Percentiles rank a stretch among this genome's conserved stretches.
These are phyloP conservation scores for Centropus unirufus DNA, from an alignment of 2,113 vertebrate genomes.

Conservation along the genomic window DNA sequence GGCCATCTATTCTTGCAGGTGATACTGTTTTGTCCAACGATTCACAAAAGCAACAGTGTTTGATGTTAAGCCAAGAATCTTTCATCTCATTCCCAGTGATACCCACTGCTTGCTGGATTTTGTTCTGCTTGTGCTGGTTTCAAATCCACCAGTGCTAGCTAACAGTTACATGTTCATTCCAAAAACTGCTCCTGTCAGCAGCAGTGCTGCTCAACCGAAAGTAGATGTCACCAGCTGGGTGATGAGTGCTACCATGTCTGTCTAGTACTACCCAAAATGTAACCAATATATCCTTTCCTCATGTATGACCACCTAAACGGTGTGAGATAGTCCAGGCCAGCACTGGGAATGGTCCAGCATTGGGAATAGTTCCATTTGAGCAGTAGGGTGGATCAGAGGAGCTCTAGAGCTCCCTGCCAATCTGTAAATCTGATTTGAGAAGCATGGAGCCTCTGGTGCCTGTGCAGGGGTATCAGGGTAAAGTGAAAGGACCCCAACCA, in stretches of 20 bases:
- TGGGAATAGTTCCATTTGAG: fast-evolving
- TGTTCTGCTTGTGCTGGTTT: neutral
- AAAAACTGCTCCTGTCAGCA: neutral
- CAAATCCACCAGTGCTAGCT: neutral
- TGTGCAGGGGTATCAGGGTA: neutral
- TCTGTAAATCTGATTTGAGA: neutral
- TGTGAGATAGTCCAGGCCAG: neutral
- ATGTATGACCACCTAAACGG: neutral
- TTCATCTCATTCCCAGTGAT: neutral
- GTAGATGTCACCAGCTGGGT: neutral
- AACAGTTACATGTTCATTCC: neutral
- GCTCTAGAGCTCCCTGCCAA: neutral
- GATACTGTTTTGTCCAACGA: neutral
- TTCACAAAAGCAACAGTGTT: neutral
- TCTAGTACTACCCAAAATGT: neutral
- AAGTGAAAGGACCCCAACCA: neutral
- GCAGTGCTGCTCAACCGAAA: neutral
- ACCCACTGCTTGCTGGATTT: neutral
- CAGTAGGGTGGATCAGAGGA: neutral
- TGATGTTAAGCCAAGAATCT: neutral
- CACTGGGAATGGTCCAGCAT: neutral
- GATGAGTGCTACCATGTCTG: neutral
- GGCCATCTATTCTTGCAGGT: neutral
- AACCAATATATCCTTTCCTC: neutral
- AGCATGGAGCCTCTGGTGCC: neutral